Percentiles rank a stretch among this genome's conserved stretches.
phyloP scores from a whole-genome alignment of 1,140 invertebrate genomes.

The Drosophila fuyamai region DNA sequence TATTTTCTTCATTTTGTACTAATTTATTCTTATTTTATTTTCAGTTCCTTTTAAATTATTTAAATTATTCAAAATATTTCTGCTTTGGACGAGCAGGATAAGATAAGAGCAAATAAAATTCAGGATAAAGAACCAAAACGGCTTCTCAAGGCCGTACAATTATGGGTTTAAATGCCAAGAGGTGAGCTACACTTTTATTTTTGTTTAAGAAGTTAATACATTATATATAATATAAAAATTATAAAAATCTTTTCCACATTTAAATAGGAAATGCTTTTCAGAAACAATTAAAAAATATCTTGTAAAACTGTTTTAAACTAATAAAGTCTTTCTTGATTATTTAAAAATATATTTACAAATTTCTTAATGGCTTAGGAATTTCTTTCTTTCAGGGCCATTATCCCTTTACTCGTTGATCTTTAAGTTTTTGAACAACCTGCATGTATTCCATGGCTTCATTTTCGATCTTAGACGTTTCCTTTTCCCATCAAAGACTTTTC shows the following conservation, averaged over 20 bases:
- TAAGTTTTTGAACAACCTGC: conserved; percentile 16
- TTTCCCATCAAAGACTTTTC: conserved; percentile 42
- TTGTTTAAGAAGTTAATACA: not conserved
- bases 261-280: not conserved
- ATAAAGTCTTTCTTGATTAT: not conserved
- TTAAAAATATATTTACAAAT: not conserved
- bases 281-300: not conserved
- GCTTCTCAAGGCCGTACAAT: conserved; percentile 74
- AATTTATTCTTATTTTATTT: conserved; percentile 22
- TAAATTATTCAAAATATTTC: conserved; percentile 14
- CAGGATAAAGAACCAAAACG: conserved; percentile 41
- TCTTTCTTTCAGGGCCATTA: not conserved
- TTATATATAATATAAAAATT: too few species aligned
- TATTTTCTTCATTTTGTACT: not conserved
- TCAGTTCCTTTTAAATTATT: conserved; percentile 49
- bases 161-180: conserved; percentile 76
- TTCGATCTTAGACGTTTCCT: conserved; percentile 24
- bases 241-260: not conserved
- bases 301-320: conserved; percentile 11
- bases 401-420: not conserved
- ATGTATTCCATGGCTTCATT: conserved; percentile 9
- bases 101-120: conserved; percentile 1
- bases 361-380: not conserved
- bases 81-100: conserved; percentile 43
- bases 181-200: conserved; percentile 43